A percentile compares a stretch with the other conserved stretches of the same genome.
phyloP scores from a whole-genome alignment of 2,888 invertebrate species.

The Theodoxus fluviatilis region DNA sequence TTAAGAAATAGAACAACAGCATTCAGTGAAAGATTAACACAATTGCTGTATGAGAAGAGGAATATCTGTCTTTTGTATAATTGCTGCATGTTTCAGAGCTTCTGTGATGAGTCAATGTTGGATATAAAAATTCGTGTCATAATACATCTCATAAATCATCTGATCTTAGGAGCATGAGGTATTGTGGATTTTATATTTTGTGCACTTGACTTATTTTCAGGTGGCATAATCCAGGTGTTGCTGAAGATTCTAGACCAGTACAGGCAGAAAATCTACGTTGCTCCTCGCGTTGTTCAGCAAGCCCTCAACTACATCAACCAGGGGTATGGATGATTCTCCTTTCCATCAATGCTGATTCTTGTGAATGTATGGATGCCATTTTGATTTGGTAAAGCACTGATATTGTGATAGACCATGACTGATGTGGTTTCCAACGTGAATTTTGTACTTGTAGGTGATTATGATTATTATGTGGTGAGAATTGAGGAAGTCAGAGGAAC shows the following conservation, averaged over 20 bases:
- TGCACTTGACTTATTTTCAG: constrained; percentile 40
- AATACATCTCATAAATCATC: not conserved
- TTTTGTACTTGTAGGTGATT: too few relatives aligned
- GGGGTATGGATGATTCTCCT: constrained; percentile 50
- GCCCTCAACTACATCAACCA: constrained; percentile 79
- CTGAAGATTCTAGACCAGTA: constrained; percentile 83
- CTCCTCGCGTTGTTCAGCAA: constrained; percentile 90
- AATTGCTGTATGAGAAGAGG: too few relatives aligned
- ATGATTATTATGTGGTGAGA: too few relatives aligned
- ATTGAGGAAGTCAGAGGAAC: too few relatives aligned
- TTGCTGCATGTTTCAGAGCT: not conserved
- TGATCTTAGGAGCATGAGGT: not conserved
- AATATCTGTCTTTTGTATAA: too few relatives aligned
- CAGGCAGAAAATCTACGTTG: constrained; percentile 82
- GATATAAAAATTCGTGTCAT: not conserved
- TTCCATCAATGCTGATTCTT: too few relatives aligned
- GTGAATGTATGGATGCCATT: too few relatives aligned
- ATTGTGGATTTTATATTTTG: not conserved
- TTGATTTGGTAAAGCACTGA: too few relatives aligned
- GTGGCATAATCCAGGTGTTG: constrained; percentile 80
- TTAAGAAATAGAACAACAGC: too few relatives aligned
- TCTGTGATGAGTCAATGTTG: not conserved
- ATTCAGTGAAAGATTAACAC: too few relatives aligned
- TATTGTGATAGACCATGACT: too few relatives aligned
- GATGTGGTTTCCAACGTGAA: too few relatives aligned